Conservation (phyloP, 2,888 invertebrate species). For the Rhaphigaster nebulosa region DNA sequence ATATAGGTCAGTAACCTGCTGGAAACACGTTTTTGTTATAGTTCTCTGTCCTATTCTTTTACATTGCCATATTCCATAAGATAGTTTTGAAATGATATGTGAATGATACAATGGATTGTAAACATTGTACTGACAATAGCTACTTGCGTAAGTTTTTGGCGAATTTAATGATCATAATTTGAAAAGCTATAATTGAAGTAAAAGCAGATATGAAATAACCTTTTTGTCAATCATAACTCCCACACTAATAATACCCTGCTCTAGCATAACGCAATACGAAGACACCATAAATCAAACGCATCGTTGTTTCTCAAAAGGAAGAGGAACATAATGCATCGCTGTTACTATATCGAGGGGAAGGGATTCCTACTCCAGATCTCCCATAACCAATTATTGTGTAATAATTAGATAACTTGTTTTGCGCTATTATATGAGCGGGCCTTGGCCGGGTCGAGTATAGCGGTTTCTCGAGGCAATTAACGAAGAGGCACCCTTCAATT, state of each 20-base stretch:
- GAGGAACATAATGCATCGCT: not conserved
- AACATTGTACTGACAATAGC: not conserved
- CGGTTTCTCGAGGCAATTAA: not conserved
- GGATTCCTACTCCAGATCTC: not conserved
- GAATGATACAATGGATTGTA: no score
- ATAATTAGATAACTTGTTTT: conserved; percentile 17
- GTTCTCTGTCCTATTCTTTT: no score
- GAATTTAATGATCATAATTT: not conserved
- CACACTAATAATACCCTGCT: not conserved
- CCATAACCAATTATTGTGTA: not conserved
- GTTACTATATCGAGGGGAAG: not conserved
- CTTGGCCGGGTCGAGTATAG: not conserved
- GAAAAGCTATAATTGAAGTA: not conserved
- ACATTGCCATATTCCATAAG: no score
- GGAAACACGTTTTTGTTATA: no score
- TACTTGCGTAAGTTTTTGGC: not conserved
- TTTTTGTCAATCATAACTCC: not conserved
- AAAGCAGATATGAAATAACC: not conserved
- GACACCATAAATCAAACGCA: not conserved
- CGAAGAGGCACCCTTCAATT: not conserved
- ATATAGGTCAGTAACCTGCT: no score
- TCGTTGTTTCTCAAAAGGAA: not conserved
- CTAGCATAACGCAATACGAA: not conserved
- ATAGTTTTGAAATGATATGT: no score
- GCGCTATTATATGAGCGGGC: not conserved